These are phyloP conservation scores for Notechis scutatus DNA, from an alignment of 2,113 vertebrate species.

Conservation along the genomic window DNA sequence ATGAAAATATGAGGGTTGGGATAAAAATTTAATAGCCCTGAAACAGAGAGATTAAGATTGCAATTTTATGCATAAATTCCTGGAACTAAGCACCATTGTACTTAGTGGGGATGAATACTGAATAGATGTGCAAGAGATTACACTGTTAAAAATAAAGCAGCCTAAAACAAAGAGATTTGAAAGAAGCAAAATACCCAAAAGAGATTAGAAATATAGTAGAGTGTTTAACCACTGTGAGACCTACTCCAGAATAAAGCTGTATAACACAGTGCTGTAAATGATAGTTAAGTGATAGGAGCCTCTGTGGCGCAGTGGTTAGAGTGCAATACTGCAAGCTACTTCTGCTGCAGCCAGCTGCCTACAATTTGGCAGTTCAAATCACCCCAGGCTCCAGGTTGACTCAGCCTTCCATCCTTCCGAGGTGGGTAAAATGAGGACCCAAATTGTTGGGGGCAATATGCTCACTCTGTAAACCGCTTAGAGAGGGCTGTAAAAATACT, in stretches of 20 bases:
- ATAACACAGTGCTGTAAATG: neutral
- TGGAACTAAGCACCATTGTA: neutral
- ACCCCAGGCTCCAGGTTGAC: too few species aligned
- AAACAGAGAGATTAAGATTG: neutral
- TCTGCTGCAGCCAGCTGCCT: too few species aligned
- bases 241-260: neutral
- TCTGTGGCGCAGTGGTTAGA: too few species aligned
- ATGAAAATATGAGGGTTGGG: neutral
- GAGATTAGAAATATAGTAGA: neutral
- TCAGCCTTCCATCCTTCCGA: too few species aligned
- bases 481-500: too few species aligned
- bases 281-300: neutral
- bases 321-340: too few species aligned
- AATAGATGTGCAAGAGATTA: neutral
- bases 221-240: neutral
- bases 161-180: neutral
- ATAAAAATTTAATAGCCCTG: neutral
- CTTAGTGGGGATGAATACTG: neutral
- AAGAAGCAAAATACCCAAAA: neutral
- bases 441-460: too few species aligned
- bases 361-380: too few species aligned
- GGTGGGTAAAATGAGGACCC: too few species aligned
- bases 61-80: neutral
- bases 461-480: too few species aligned
- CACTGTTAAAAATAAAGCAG: neutral